Base-by-base conservation (phyloP, 2,888 invertebrate species). In the Ellobium chinense region DNA sequence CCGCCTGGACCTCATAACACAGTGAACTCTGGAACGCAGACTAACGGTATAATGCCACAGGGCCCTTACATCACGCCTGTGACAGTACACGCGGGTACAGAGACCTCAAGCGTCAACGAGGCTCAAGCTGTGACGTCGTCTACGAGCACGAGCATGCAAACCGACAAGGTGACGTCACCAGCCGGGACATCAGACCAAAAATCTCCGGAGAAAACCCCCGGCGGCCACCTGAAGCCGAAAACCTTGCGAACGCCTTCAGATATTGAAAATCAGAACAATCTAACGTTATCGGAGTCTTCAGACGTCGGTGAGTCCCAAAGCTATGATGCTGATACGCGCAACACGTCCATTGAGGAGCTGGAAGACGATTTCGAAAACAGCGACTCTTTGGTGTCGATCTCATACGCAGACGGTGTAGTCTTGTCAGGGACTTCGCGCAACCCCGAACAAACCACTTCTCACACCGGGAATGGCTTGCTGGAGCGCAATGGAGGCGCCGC, bases 261-360 rank as follows among this genome's bases (percentile, higher is more conserved):
- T 24, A 69, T 75, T 36, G 80, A 80, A 29, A 80, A 80, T 31
- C 66, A 80, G 29, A 80, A 80, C 37, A 80, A 75, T 27, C n/a
- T 80, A 37, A 76, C 76, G 4, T 31, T 29, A 5, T 63, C 75
- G n/a, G 76, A 76, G 18, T 76, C 76, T 7, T 76, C 66, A 54
- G 76, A 76, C 31, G 56, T 76, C 29, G 54, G 69, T 37, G 70
- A 39, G 29, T 77, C 68, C 18, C 76, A 66, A 54, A 65, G 76
- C 54, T 69, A 77, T 34, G 69, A 76, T 9, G 76, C 27, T 34
- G 65, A 21, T 37, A 76, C 76, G 12, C 65, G 76, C 39, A 76
- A 76, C n/a, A 76, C 76, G 1, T 76, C 76, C 34, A 76, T 76
- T 24, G 76, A 76, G 12, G 76, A 76, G 54, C 31, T 76, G 2